Conservation (phyloP, 2,113 vertebrate genomes). For the Corythoichthys haematopterus region DNA sequence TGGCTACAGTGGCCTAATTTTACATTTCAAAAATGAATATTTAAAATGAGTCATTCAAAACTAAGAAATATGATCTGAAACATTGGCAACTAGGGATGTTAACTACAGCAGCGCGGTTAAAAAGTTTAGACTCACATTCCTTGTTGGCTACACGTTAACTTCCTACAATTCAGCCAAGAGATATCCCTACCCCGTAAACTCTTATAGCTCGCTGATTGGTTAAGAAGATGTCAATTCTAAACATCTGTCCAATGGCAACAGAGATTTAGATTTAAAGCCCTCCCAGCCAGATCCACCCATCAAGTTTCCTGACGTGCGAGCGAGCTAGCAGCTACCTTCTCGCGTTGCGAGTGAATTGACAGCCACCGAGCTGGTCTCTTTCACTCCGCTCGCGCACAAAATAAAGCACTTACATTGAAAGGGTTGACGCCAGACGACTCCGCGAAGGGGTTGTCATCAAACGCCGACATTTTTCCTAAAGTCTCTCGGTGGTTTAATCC, state of each 20-base stretch:
- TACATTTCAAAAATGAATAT: not conserved
- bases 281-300: constrained; percentile 32
- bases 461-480: constrained; percentile 75
- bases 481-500: constrained; percentile 5
- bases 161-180: constrained; percentile 33
- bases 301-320: constrained; percentile 49
- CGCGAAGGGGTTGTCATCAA: constrained; percentile 83
- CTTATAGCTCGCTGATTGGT: constrained; percentile 27
- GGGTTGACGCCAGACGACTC: constrained; percentile 81
- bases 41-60: not conserved
- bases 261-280: not conserved
- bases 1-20: not conserved
- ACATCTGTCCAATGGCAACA: constrained; percentile 11
- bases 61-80: not conserved
- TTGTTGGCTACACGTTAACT: constrained; percentile 40
- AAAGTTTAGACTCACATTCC: constrained; percentile 29
- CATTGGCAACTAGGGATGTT: not conserved
- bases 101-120: not conserved
- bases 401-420: constrained; percentile 77
- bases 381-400: not conserved
- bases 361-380: constrained; percentile 2
- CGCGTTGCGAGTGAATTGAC: constrained; percentile 29
- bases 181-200: constrained; percentile 7
- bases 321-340: constrained; percentile 15
- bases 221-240: constrained; percentile 8